These are phyloP conservation scores for Aphaenogaster floridana DNA, from an alignment of 1,140 invertebrate species.

Conservation along the genomic window DNA sequence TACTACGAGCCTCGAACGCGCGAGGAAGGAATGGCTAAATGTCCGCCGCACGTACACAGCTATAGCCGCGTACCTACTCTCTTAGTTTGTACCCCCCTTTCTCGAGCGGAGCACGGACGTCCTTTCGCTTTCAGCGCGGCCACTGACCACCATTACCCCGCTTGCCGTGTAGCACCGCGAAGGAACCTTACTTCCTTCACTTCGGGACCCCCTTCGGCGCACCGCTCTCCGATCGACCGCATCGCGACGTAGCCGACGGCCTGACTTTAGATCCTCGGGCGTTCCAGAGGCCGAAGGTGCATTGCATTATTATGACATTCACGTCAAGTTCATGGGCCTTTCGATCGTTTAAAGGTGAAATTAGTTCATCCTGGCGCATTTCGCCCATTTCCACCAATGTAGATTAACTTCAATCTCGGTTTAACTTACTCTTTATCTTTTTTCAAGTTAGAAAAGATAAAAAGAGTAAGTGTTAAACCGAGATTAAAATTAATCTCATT, in stretches of 20 bases:
- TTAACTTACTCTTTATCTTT: too few relatives aligned
- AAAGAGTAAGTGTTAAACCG: too few relatives aligned
- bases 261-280: background rate
- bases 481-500: too few relatives aligned
- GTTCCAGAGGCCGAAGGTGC: slow-evolving; percentile 15
- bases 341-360: background rate
- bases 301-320: slow-evolving; percentile 1
- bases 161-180: slow-evolving; percentile 33
- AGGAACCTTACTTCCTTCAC: slow-evolving; percentile 23
- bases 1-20: slow-evolving; percentile 30
- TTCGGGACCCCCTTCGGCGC: background rate
- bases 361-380: background rate
- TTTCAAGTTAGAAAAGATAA: too few relatives aligned
- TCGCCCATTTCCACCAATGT: too few relatives aligned
- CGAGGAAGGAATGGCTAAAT: slow-evolving; percentile 68
- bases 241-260: background rate
- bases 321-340: slow-evolving; percentile 10
- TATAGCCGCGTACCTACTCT: slow-evolving; percentile 59
- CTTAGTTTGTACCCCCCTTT: slow-evolving; percentile 53
- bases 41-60: slow-evolving; percentile 32
- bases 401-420: too few relatives aligned
- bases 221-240: background rate
- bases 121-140: slow-evolving; percentile 78
- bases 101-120: slow-evolving; percentile 52
- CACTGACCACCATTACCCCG: slow-evolving; percentile 68